Percentiles rank a stretch among this genome's conserved stretches.
These are phyloP conservation scores for Blera fallax DNA, from an alignment of 2,888 invertebrate genomes.

Conservation along the genomic window DNA sequence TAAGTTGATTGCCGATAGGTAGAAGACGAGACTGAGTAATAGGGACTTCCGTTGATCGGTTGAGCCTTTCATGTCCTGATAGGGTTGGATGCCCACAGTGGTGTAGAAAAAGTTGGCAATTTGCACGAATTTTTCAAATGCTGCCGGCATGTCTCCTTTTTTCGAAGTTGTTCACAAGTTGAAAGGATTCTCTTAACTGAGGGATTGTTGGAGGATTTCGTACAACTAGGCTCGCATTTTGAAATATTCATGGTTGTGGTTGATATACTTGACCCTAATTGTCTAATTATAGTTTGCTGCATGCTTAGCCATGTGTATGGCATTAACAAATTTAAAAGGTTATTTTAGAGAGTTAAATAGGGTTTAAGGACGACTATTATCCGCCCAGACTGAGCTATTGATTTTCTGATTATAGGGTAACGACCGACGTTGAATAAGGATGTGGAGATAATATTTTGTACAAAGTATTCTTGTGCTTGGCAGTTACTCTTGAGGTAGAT, in stretches of 20 bases:
- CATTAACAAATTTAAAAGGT: neutral
- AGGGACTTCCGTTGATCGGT: conserved; percentile 2
- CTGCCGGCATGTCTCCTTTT: conserved; percentile 10
- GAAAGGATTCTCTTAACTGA: neutral
- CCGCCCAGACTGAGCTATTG: conserved; percentile 3
- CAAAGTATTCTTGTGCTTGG: too few relatives aligned
- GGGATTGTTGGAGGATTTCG: neutral
- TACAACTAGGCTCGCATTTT: neutral
- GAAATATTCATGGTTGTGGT: neutral
- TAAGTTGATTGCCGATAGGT: conserved; percentile 75
- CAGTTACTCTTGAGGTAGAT: too few relatives aligned
- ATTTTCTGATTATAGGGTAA: conserved; percentile 13
- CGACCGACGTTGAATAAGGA: neutral
- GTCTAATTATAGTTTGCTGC: conserved; percentile 1
- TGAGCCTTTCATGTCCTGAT: conserved; percentile 44
- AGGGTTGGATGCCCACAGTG: conserved; percentile 76
- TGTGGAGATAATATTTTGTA: neutral
- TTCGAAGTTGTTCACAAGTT: neutral
- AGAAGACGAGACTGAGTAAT: conserved; percentile 68
- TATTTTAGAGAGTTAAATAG: neutral
- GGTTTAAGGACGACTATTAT: neutral
- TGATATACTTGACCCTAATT: neutral
- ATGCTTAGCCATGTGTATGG: neutral
- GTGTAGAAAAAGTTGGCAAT: conserved; percentile 75
- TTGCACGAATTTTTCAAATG: conserved; percentile 73